Percentiles rank a stretch among this genome's conserved stretches.
Conservation (phyloP, 2,888 invertebrate genomes). For the Xanthostigma xanthostigma region DNA sequence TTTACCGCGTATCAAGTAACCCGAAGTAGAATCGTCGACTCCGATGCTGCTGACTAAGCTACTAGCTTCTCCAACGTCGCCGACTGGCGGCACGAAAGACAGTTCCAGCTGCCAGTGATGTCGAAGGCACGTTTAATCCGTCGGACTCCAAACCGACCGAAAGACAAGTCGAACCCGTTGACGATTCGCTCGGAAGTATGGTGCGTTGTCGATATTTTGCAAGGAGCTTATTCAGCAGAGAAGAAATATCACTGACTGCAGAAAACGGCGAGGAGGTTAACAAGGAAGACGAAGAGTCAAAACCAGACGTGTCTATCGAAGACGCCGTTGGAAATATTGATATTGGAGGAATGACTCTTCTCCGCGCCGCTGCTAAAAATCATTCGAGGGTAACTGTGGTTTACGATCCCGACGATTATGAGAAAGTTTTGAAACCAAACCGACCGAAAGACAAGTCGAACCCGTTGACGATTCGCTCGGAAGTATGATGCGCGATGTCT, state of each 20-base stretch:
- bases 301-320: slow-evolving; percentile 60
- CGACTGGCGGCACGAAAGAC: slow-evolving; percentile 25
- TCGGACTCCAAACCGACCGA: slow-evolving; percentile 77
- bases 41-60: too few relatives aligned
- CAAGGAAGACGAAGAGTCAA: too few relatives aligned
- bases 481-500: too few relatives aligned
- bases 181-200: slow-evolving; percentile 87
- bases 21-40: too few relatives aligned
- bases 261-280: too few relatives aligned
- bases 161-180: slow-evolving; percentile 77
- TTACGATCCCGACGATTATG: slow-evolving; percentile 84
- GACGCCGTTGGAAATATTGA: slow-evolving; percentile 95
- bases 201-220: slow-evolving; percentile 89
- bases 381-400: slow-evolving; percentile 86
- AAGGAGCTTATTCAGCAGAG: slow-evolving; percentile 66
- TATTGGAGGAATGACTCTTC: slow-evolving; percentile 88
- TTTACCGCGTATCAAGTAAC: too few relatives aligned
- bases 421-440: slow-evolving; percentile 46
- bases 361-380: slow-evolving; percentile 95
- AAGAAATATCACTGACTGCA: slow-evolving; percentile 27
- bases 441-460: too few relatives aligned
- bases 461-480: too few relatives aligned
- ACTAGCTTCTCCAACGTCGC: slow-evolving; percentile 30
- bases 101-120: slow-evolving; percentile 24
- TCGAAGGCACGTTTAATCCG: slow-evolving; percentile 34